Conservation (phyloP, 2,888 invertebrate species). For the Ichneumon xanthorius region DNA sequence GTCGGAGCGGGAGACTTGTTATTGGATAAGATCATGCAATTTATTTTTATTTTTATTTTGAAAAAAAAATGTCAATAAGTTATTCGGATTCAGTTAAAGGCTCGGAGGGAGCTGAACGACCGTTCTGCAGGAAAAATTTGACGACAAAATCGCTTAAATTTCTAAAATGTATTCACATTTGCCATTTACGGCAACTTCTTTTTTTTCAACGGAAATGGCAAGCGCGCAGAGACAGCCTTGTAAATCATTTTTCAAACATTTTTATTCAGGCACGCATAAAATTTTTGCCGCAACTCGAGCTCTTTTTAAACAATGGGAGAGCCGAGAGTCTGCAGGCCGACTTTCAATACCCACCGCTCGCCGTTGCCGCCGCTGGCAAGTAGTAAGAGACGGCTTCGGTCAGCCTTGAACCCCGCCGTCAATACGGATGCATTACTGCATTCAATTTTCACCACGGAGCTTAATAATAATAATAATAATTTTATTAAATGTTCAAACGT, state of each 20-base stretch:
- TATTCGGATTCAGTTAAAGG: too few relatives aligned
- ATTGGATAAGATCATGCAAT: background rate
- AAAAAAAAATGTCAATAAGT: too few relatives aligned
- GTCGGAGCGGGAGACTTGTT: background rate
- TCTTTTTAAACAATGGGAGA: background rate
- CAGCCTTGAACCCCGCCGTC: constrained; percentile 67
- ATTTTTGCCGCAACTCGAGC: background rate
- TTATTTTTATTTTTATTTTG: background rate
- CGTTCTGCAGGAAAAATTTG: background rate
- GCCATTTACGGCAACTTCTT: background rate
- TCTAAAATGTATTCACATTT: background rate
- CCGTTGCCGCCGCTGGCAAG: constrained; percentile 52
- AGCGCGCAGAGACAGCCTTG: background rate
- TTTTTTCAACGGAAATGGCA: background rate
- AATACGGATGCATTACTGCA: background rate
- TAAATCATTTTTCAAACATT: background rate
- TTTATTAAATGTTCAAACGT: background rate
- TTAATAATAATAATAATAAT: background rate
- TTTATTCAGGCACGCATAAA: background rate
- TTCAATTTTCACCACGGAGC: background rate
- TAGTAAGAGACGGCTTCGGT: constrained; percentile 72
- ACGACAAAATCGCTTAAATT: background rate
- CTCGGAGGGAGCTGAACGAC: background rate
- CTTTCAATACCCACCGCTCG: background rate
- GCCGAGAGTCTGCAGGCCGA: background rate